Evolutionary conservation across 2,888 invertebrate genomes (phyloP).

Genomic region (Catonia carolina): DNA sequence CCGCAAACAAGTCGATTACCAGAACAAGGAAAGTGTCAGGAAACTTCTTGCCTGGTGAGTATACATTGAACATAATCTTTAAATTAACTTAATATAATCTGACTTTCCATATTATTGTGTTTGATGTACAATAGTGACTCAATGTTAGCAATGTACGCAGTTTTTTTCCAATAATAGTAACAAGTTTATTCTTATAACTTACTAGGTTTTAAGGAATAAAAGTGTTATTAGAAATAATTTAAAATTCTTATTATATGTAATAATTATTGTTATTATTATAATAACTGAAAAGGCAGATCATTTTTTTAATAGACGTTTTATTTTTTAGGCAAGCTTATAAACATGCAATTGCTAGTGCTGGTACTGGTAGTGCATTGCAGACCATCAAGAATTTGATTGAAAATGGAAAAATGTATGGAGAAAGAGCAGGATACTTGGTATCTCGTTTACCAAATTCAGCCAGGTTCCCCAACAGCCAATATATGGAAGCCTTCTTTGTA

Average conservation of each 20-base stretch:
- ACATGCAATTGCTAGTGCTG: conserved; percentile 48
- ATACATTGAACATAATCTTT: too few relatives aligned
- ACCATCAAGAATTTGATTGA: conserved; percentile 56
- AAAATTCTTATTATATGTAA: too few relatives aligned
- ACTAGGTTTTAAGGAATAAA: too few relatives aligned
- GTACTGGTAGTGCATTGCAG: conserved; percentile 59
- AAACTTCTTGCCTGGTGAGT: conserved; percentile 49
- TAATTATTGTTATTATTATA: too few relatives aligned
- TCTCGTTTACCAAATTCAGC: conserved; percentile 48
- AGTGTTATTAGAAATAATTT: too few relatives aligned
- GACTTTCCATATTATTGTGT: too few relatives aligned
- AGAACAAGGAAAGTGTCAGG: conserved; percentile 38
- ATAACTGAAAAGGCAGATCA: too few relatives aligned
- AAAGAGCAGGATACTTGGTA: conserved; percentile 56
- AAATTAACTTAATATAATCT: too few relatives aligned
- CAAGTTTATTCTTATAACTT: too few relatives aligned
- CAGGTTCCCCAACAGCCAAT: conserved; percentile 56
- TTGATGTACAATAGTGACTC: too few relatives aligned
- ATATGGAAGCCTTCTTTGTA: conserved; percentile 54
- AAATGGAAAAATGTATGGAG: conserved; percentile 46
- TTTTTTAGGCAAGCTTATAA: conserved; percentile 53
- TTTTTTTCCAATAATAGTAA: too few relatives aligned
- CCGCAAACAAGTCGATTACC: conserved; percentile 42
- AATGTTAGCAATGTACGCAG: too few relatives aligned
- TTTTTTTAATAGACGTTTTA: background rate